Evolutionary conservation across 2,888 invertebrate genomes (phyloP), one percentile per base, ranked within the genome.

Genomic region (Colletes collaris): DNA sequence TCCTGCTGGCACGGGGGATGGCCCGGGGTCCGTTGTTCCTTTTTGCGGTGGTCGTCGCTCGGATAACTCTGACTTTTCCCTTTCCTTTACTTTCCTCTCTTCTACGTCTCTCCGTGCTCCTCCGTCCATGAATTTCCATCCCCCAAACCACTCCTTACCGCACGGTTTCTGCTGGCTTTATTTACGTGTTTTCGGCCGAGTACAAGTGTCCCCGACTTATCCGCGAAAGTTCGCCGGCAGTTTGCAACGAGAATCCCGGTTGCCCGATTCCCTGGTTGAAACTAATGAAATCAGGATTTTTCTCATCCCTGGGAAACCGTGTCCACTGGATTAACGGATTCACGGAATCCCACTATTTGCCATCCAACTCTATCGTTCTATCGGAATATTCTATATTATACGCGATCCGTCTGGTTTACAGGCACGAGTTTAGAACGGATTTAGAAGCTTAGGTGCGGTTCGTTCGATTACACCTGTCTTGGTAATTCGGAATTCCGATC

Each of bases 111-210:
- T 46, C 44, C 58, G 37, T n/a, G 2, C 49, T 8, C 6, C 37
- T 27, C 52, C 19, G 40, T n/a, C 68, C 77, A 65, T 71, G 73
- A 71, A 81, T 81, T 71, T 70, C 56, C 53, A 35, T 59, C 71
- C 65, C 66, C 73, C 7, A 46, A 16, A 4, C 46, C 56, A 58
- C 65, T 52, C 72, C 78, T 50, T 37, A 8, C 58, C 53, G 44
- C 8, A 27, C 27, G 55, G 55, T 53, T 64, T 66, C 55, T 60
- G 44, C 55, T 11, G 37, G 37, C 66, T 87, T 85, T 86, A 86
- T 87, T 87, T 87, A 87, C 87, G 87, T 87, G 87, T 86, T 87
- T 83, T 84, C 80, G 78, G 70, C 78, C 69, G 66, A 44, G 67
- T 59, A 78, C 85, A 59, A 84, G 76, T 76, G 83, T 73, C 83